Conservation (phyloP, 2,113 vertebrate genomes). For the Albula glossodonta region DNA sequence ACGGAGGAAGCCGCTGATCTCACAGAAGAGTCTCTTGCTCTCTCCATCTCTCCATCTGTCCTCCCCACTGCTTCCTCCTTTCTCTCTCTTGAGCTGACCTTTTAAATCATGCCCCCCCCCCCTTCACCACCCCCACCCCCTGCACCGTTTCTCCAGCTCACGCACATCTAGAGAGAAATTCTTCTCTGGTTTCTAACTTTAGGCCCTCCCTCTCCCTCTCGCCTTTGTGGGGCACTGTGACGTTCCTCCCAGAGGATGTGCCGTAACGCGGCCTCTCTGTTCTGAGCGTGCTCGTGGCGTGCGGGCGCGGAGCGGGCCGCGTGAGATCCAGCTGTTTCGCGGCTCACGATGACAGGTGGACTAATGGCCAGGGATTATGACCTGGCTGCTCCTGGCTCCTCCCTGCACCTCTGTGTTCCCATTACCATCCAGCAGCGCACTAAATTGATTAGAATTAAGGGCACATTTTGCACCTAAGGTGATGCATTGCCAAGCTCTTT, state of each 20-base stretch:
- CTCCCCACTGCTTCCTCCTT: background rate
- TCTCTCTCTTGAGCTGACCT: background rate
- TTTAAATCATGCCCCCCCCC: background rate
- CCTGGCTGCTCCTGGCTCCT: background rate
- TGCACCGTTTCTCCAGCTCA: background rate
- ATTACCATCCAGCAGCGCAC: conserved; percentile 1
- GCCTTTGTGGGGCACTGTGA: background rate
- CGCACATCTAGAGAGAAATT: background rate
- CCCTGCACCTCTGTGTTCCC: conserved; percentile 2
- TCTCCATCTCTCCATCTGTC: background rate
- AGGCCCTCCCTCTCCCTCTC: conserved; percentile 21
- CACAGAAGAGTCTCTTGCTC: background rate
- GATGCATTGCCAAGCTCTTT: background rate
- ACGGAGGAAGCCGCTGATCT: background rate
- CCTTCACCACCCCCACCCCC: no score
- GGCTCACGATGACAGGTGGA: conserved; percentile 48
- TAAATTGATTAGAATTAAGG: conserved; percentile 19
- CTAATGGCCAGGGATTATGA: conserved; percentile 33
- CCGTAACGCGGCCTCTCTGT: background rate
- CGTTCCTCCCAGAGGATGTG: background rate
- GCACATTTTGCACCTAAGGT: conserved; percentile 12
- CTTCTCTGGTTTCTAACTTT: background rate
- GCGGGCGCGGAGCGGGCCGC: background rate
- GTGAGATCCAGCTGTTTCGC: background rate
- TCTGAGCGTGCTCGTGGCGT: background rate